Evolutionary conservation across 2,113 vertebrate species (phyloP).

Genomic region (Cricetomys ansorgei): DNA sequence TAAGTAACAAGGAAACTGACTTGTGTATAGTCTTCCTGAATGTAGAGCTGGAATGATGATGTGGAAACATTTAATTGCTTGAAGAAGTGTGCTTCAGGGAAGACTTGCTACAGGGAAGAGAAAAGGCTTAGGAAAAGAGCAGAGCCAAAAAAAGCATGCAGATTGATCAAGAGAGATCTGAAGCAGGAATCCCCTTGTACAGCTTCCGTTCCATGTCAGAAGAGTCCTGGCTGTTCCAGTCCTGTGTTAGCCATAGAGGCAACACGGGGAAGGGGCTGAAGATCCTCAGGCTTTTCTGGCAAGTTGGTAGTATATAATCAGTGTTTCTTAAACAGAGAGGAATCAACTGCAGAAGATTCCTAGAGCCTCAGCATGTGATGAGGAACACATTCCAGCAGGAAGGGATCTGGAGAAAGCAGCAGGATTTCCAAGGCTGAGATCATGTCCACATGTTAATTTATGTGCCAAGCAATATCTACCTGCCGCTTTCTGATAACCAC

Average conservation of each 20-base stretch:
- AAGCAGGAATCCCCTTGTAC: background rate
- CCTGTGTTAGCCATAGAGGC: background rate
- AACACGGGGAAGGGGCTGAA: rapidly evolving
- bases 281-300: background rate
- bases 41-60: background rate
- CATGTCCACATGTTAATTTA: background rate
- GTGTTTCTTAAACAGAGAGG: background rate
- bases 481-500: background rate
- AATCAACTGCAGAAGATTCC: background rate
- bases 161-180: background rate
- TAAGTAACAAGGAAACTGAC: background rate
- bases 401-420: background rate
- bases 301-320: background rate
- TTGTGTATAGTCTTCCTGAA: background rate
- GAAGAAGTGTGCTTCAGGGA: background rate
- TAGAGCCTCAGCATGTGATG: background rate
- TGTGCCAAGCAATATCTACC: background rate
- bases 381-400: background rate
- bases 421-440: background rate
- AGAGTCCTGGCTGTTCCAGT: background rate
- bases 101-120: background rate
- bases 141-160: background rate
- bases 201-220: background rate
- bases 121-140: background rate
- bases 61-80: background rate